phyloP scores from a whole-genome alignment of 1,140 invertebrate genomes.

The Manduca sexta region DNA sequence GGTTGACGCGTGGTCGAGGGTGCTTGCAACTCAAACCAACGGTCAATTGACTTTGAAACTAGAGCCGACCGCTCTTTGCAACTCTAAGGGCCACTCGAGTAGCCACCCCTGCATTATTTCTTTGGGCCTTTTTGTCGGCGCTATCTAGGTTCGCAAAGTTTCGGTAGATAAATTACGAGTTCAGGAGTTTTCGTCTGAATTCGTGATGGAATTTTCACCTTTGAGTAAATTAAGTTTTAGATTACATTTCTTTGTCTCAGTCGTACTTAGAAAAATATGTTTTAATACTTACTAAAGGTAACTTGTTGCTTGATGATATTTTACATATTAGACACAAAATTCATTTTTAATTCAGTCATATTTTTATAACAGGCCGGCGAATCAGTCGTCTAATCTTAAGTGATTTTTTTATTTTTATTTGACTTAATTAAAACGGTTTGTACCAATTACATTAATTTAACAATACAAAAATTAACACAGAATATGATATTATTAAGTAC shows the following conservation, averaged over 20 bases:
- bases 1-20: conserved; percentile 12
- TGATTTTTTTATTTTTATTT: too few species aligned
- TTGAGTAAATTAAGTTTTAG: not conserved
- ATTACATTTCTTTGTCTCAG: not conserved
- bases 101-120: conserved; percentile 10
- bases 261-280: not conserved
- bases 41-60: conserved; percentile 38
- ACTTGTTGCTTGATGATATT: too few species aligned
- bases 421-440: too few species aligned
- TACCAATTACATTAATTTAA: too few species aligned
- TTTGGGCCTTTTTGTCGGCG: conserved; percentile 4
- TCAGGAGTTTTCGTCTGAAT: too few species aligned
- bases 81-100: conserved; percentile 13
- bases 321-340: too few species aligned
- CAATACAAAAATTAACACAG: too few species aligned
- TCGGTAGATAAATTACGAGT: not conserved
- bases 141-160: conserved; percentile 5
- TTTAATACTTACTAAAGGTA: too few species aligned
- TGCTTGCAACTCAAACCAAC: conserved; percentile 14
- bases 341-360: too few species aligned
- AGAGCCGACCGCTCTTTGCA: conserved; percentile 24
- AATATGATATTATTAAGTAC: too few species aligned
- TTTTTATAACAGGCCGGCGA: too few species aligned
- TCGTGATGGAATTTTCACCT: not conserved
- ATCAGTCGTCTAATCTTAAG: too few species aligned